Conservation (phyloP, 2,888 invertebrate species). For the Drosophila aldrichi region DNA sequence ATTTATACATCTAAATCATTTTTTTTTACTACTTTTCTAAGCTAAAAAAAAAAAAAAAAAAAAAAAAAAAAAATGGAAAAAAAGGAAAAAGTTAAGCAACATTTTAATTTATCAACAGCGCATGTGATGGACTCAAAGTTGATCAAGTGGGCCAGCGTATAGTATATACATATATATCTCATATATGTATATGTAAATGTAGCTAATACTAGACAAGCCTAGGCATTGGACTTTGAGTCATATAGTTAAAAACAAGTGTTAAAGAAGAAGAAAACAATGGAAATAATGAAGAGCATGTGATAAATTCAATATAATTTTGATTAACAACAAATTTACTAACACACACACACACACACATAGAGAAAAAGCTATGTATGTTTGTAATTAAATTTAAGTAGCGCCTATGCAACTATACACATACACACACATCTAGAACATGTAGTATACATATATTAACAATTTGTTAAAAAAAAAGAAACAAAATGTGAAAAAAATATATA, state of each 20-base stretch:
- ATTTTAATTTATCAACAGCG: slow-evolving; percentile 77
- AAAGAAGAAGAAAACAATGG: slow-evolving; percentile 39
- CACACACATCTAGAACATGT: slow-evolving; percentile 7
- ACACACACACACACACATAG: slow-evolving; percentile 46
- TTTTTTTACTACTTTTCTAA: slow-evolving; percentile 70
- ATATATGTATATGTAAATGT: not conserved
- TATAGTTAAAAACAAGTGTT: slow-evolving; percentile 65
- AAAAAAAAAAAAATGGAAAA: slow-evolving; percentile 23
- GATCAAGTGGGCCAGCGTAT: slow-evolving; percentile 29
- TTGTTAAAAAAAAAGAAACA: not conserved
- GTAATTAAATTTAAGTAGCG: slow-evolving; percentile 48
- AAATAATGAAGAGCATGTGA: slow-evolving; percentile 69
- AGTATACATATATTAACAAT: slow-evolving; percentile 22
- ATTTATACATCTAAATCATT: slow-evolving; percentile 68
- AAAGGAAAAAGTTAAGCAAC: slow-evolving; percentile 46
- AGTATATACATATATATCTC: slow-evolving; percentile 7
- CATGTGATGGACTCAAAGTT: slow-evolving; percentile 75
- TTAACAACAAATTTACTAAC: slow-evolving; percentile 69
- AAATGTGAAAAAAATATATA: slow-evolving; percentile 11
- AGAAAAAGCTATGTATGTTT: slow-evolving; percentile 27
- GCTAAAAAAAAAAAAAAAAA: slow-evolving; percentile 39
- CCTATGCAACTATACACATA: slow-evolving; percentile 31
- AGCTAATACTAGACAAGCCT: slow-evolving; percentile 42
- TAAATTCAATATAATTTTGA: slow-evolving; percentile 76
- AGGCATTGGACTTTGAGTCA: slow-evolving; percentile 56